Evolutionary conservation across 2,113 vertebrate genomes (phyloP), one percentile per base, ranked within the genome.

Genomic region (Condylura cristata): DNA sequence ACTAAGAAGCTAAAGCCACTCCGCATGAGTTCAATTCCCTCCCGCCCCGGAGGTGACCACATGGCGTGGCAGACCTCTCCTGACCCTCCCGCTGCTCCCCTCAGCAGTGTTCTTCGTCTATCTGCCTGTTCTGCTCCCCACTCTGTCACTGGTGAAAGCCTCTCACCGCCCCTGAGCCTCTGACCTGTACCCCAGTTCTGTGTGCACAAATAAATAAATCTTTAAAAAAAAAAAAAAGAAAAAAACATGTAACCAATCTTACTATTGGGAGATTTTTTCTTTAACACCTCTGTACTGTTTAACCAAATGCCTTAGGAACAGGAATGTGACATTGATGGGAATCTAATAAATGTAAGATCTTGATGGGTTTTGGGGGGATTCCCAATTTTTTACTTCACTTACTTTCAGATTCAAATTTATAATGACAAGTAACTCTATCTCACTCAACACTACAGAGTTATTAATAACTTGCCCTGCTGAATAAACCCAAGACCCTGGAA

Each of bases 401-500:
- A 79, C 48, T 94, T 95, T 46, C 34, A 89, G 66, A 78, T 75
- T 97, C 63, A 94, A 86, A 97, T 96, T 84, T 94, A 71, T 80
- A 79, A 82, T 63, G 87, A 93, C 93, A 95, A 65, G 87, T 68
- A 95, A 90, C 81, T 84, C 84, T 82, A 76, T 70, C 93, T 95
- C 84, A 70, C 66, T 84, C 83, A 96, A 53, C 61, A 93, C 85
- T 93, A 95, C 48, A 74, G 93, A 86, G 96, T 97, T 97, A 97
- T 97, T 97, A 96, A 97, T 97, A 97, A 95, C 91, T 81, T 86
- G n/a, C 87, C 87, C 97, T 97, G 93, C 89, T 91, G 94, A 94
- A 97, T 97, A 97, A 97, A 96, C 95, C 91, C 94, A 95, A 93
- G 93, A 87, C 93, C 87, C 92, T 87, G 93, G 95, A 91, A 94